Percentiles rank a stretch among this genome's conserved stretches.
Evolutionary conservation across 2,797 vertebrate species (phyloP).

Genomic region (Neostethus bicornis): DNA sequence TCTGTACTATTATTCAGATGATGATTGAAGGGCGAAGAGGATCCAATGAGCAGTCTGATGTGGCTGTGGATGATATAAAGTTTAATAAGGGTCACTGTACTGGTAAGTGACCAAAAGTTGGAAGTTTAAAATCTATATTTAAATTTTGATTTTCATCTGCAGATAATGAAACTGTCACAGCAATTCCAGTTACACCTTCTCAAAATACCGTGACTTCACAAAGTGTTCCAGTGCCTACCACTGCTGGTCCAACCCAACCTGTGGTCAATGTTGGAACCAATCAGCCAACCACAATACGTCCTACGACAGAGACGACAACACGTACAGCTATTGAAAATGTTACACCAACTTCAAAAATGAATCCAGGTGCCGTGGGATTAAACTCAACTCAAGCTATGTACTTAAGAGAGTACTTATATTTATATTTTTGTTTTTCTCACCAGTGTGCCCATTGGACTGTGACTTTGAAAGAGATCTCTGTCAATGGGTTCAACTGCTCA

Average conservation of each 20-base stretch:
- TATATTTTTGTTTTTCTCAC: slow-evolving; percentile 5
- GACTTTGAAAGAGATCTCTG: slow-evolving; percentile 71
- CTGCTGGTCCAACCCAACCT: slow-evolving; percentile 19
- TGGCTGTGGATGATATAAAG: slow-evolving; percentile 83
- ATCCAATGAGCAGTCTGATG: slow-evolving; percentile 71
- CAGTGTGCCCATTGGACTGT: slow-evolving; percentile 66
- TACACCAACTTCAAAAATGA: background rate
- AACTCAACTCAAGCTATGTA: no score
- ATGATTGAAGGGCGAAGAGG: slow-evolving; percentile 78
- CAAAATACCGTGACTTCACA: slow-evolving; percentile 8
- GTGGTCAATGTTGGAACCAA: background rate
- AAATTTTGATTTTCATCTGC: background rate
- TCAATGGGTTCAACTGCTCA: slow-evolving; percentile 64
- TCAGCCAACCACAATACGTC: slow-evolving; percentile 5
- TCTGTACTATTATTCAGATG: slow-evolving; percentile 58
- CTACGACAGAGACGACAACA: background rate
- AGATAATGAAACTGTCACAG: slow-evolving; percentile 10
- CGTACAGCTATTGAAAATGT: background rate
- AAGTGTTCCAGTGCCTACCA: slow-evolving; percentile 9
- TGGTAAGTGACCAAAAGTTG: slow-evolving; percentile 54
- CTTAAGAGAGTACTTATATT: no score
- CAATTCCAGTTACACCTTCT: background rate
- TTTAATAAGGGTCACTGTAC: slow-evolving; percentile 70
- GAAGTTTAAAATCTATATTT: background rate
- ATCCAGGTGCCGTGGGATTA: slow-evolving; percentile 41